Evolutionary conservation across 1,140 invertebrate species (phyloP), one percentile per base, ranked within the genome.

Genomic region (Colletes gigas): DNA sequence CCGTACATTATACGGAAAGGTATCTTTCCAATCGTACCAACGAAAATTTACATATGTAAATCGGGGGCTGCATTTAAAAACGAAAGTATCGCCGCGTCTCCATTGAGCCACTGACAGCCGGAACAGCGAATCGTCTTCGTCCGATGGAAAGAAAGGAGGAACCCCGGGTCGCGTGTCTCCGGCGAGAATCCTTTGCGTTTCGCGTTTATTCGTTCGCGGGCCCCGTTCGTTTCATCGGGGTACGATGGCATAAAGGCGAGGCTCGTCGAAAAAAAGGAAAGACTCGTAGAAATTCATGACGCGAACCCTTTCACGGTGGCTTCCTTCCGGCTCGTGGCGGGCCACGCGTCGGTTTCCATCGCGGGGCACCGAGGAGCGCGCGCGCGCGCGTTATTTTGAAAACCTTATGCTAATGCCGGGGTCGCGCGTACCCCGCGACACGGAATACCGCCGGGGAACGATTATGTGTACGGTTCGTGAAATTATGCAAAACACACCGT

Each of bases 401-500:
- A 87, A 90, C 83, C 79, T 86, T 92, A 91, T 92, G 91, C 82
- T 91, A 92, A 91, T 91, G 68, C 77, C 77, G 69, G 82, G 84
- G 78, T 83, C 73, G 65, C 62, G 19, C 1, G 50, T 10, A 9
- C 30, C 41, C 44, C 84, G 85, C 86, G 84, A 88, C 83, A 89
- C 73, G 84, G 84, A 70, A 87, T 87, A 15, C 63, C 65, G 60
- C 1, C 67, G 14, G 62, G 69, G 52, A 85, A 90, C 85, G 88
- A 90, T 91, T 91, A 89, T 89, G 87, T 69, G 76, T 81, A 87
- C 88, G 90, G 90, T 90, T 92, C 89, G 83, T 90, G 83, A 92
- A 91, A 92, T 92, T 92, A 92, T 92, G 90, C 90, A 90, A 91
- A 91, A 88, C 83, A 79, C 77, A 87, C 71, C 80, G 76, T 68